Conservation (phyloP, 1,140 invertebrate species). For the Platyura marginata region DNA sequence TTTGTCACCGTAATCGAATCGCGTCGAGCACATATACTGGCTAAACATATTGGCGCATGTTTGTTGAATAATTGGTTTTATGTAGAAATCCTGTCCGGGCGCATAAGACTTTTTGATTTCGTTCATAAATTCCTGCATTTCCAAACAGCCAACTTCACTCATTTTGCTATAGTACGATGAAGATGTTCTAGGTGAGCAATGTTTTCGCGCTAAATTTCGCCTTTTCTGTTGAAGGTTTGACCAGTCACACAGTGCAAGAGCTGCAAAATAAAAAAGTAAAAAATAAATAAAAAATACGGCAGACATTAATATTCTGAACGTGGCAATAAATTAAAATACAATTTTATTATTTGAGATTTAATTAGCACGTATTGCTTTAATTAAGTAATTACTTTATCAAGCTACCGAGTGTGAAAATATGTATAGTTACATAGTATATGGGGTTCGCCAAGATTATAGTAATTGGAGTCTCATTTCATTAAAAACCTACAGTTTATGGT, state of each 20-base stretch:
- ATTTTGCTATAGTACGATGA: constrained; percentile 48
- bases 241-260: constrained; percentile 73
- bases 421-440: too few relatives aligned
- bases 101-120: constrained; percentile 26
- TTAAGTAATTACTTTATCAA: neutral
- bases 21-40: constrained; percentile 61
- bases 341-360: too few relatives aligned
- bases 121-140: constrained; percentile 36
- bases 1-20: constrained; percentile 44
- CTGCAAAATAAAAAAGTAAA: constrained; percentile 36
- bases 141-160: constrained; percentile 38
- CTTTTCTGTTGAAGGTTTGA: constrained; percentile 59
- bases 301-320: too few relatives aligned
- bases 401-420: too few relatives aligned
- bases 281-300: neutral
- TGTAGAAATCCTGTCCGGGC: constrained; percentile 19
- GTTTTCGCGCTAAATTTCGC: constrained; percentile 52
- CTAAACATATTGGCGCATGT: constrained; percentile 70
- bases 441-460: too few relatives aligned
- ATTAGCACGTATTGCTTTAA: neutral
- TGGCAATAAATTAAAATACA: too few relatives aligned
- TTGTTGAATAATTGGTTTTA: constrained; percentile 44
- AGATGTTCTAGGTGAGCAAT: constrained; percentile 56
- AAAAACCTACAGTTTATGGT: too few relatives aligned
- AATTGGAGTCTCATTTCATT: too few relatives aligned